These are phyloP conservation scores for Mimachlamys varia DNA, from an alignment of 2,888 invertebrate species.

Conservation along the genomic window DNA sequence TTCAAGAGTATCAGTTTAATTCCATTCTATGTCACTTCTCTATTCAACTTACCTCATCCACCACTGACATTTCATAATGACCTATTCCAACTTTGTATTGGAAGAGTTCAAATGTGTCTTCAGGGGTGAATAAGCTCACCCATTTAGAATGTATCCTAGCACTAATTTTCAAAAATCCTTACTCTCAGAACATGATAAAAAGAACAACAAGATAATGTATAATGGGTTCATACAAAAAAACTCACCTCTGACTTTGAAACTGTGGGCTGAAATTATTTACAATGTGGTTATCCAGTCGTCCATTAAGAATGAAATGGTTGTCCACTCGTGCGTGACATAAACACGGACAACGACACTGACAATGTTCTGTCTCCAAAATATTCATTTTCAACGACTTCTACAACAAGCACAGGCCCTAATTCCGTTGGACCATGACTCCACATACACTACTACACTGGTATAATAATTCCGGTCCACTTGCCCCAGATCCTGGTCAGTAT, in stretches of 20 bases:
- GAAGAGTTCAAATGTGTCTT: too few species aligned
- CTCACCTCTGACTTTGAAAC: slow-evolving; percentile 19
- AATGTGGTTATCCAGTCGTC: slow-evolving; percentile 14
- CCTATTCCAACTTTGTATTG: too few species aligned
- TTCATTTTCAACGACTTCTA: neutral
- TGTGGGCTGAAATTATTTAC: neutral
- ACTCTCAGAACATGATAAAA: too few species aligned
- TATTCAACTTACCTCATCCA: too few species aligned
- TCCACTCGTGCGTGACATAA: slow-evolving; percentile 5
- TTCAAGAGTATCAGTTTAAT: too few species aligned
- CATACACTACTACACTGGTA: neutral
- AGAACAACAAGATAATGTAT: too few species aligned
- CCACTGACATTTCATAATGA: too few species aligned
- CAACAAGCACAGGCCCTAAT: neutral
- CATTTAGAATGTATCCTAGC: too few species aligned
- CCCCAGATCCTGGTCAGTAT: neutral
- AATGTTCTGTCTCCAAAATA: neutral
- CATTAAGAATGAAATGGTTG: neutral
- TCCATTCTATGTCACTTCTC: too few species aligned
- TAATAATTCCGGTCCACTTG: neutral
- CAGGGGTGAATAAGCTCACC: too few species aligned
- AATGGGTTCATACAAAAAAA: neutral
- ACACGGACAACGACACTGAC: neutral
- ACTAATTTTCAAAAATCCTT: too few species aligned
- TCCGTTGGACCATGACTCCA: neutral